A percentile compares a stretch with the other conserved stretches of the same genome.
Evolutionary conservation across 2,888 invertebrate species (phyloP).

Genomic region (Pyralis farinalis): DNA sequence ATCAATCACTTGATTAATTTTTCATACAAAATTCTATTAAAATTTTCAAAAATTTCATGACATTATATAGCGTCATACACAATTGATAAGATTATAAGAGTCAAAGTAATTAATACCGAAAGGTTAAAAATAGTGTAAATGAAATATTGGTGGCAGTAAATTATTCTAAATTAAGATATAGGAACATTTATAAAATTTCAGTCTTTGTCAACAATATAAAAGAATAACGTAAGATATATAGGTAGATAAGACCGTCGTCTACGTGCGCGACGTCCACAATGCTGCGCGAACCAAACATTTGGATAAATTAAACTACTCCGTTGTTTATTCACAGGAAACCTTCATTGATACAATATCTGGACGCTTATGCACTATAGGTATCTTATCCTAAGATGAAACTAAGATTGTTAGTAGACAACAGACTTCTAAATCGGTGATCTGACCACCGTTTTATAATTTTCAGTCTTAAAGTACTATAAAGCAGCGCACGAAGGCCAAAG

Average conservation of each 20-base stretch:
- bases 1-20: constrained; percentile 78
- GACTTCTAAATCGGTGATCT: constrained; percentile 69
- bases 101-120: constrained; percentile 70
- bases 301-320: constrained; percentile 6
- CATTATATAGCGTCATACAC: constrained; percentile 78
- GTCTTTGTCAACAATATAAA: constrained; percentile 74
- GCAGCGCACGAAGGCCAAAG: not conserved
- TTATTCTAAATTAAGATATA: constrained; percentile 79
- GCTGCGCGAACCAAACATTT: constrained; percentile 14
- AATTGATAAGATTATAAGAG: constrained; percentile 74
- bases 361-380: constrained; percentile 18
- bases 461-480: constrained; percentile 67
- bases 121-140: constrained; percentile 68
- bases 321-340: not conserved
- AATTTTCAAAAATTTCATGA: constrained; percentile 78
- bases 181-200: constrained; percentile 78
- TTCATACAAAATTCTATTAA: constrained; percentile 79
- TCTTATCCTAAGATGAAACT: constrained; percentile 21
- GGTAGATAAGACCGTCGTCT: constrained; percentile 59
- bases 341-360: constrained; percentile 13
- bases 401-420: constrained; percentile 62
- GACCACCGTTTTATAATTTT: constrained; percentile 67
- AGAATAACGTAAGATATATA: constrained; percentile 59
- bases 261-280: constrained; percentile 21
- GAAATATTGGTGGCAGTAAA: constrained; percentile 73